These are phyloP conservation scores for Penaeus chinensis DNA, from an alignment of 1,140 invertebrate genomes.

Conservation along the genomic window DNA sequence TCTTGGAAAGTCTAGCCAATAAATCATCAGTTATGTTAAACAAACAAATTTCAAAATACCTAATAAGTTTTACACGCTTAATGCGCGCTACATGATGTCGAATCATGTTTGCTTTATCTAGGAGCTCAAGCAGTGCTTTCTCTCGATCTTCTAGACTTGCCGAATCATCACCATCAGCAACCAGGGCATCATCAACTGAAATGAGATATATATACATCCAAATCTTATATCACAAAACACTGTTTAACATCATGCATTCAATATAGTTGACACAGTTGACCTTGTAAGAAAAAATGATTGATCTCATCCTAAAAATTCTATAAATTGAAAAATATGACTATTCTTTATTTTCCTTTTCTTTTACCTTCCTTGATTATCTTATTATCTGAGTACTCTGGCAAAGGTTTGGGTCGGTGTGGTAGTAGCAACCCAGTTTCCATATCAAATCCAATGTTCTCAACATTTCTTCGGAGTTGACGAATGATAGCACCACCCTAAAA, in stretches of 20 bases:
- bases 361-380: constrained; percentile 62
- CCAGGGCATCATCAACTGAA: constrained; percentile 60
- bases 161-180: constrained; percentile 49
- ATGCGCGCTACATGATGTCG: constrained; percentile 61
- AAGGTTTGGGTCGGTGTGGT: constrained; percentile 65
- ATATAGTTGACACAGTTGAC: too few species aligned
- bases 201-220: constrained; percentile 1
- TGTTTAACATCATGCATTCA: not conserved
- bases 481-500: constrained; percentile 78
- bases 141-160: constrained; percentile 60
- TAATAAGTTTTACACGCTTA: constrained; percentile 60
- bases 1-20: too few species aligned
- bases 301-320: not conserved
- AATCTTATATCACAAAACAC: not conserved
- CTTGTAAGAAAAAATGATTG: not conserved
- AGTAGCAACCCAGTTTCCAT: constrained; percentile 69
- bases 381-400: constrained; percentile 53
- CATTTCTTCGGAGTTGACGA: constrained; percentile 78
- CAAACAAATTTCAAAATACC: constrained; percentile 64
- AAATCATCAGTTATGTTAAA: too few species aligned
- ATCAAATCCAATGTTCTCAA: constrained; percentile 77
- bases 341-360: not conserved
- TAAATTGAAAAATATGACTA: not conserved
- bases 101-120: constrained; percentile 62
- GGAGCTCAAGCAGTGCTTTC: constrained; percentile 49